Conservation (phyloP, 2,113 vertebrate species). For the Capra hircus region DNA sequence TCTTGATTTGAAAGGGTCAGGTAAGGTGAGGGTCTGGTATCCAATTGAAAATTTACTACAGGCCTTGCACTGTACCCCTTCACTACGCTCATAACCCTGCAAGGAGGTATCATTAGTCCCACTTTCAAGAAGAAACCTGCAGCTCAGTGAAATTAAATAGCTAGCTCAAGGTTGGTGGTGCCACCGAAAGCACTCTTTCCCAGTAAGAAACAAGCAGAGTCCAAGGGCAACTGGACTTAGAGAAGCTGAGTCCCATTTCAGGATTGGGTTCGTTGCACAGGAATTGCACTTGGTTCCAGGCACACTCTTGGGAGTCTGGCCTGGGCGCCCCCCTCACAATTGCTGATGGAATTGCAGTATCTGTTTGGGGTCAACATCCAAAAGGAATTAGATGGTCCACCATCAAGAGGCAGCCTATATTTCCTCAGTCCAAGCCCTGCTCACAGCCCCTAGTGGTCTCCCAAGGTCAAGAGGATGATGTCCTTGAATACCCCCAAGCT, state of each 20-base stretch:
- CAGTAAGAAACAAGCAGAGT: neutral
- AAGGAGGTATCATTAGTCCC: no score
- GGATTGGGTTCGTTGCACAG: neutral
- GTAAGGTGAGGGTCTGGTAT: neutral
- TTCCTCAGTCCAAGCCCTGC: neutral
- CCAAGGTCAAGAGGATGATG: neutral
- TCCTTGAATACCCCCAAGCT: neutral
- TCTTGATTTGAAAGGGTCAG: neutral
- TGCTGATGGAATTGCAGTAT: no score
- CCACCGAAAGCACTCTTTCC: neutral
- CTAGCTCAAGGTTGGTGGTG: neutral
- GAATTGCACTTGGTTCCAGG: accelerated
- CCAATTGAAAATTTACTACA: neutral
- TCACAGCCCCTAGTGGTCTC: neutral
- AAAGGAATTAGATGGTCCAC: neutral
- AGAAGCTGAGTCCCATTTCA: neutral
- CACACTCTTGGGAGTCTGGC: neutral
- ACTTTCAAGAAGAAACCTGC: no score
- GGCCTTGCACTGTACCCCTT: neutral
- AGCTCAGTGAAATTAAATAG: neutral
- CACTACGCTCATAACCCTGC: neutral
- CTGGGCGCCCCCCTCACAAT: neutral
- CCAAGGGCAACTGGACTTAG: neutral
- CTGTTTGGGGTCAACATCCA: neutral
- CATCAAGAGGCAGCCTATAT: neutral